Conservation (phyloP, 2,797 vertebrate species). For the Lepilemur septentrionalis region DNA sequence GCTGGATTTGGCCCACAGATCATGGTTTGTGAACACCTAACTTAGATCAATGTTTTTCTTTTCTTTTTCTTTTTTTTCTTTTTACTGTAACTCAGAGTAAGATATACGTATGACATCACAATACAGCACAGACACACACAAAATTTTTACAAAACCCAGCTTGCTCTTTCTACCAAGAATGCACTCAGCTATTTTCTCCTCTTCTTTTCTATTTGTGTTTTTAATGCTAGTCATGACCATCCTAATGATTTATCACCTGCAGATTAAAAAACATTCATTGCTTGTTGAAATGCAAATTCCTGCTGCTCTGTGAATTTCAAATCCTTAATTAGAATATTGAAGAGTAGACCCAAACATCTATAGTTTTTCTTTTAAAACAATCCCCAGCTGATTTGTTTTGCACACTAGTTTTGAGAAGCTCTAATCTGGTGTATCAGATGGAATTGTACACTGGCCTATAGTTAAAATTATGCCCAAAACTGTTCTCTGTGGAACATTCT, state of each 20-base stretch:
- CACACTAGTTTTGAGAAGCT: not conserved
- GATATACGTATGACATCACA: not conserved
- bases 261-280: conserved; percentile 16
- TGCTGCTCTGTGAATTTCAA: not conserved
- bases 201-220: not conserved
- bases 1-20: not conserved
- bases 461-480: not conserved
- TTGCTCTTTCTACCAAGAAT: not conserved
- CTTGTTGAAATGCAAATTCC: conserved; percentile 28
- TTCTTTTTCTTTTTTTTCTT: not conserved
- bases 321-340: not conserved
- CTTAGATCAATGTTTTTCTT: not conserved
- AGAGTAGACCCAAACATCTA: not conserved
- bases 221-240: not conserved
- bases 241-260: conserved; percentile 4
- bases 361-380: not conserved
- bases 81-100: not conserved
- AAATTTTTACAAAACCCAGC: not conserved
- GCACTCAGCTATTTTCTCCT: not conserved
- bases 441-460: not conserved
- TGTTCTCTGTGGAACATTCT: conserved; percentile 20
- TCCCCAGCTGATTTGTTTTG: not conserved
- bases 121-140: not conserved
- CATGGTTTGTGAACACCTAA: not conserved
- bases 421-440: not conserved